phyloP scores from a whole-genome alignment of 2,113 vertebrate genomes.

The Pteropus alecto region DNA sequence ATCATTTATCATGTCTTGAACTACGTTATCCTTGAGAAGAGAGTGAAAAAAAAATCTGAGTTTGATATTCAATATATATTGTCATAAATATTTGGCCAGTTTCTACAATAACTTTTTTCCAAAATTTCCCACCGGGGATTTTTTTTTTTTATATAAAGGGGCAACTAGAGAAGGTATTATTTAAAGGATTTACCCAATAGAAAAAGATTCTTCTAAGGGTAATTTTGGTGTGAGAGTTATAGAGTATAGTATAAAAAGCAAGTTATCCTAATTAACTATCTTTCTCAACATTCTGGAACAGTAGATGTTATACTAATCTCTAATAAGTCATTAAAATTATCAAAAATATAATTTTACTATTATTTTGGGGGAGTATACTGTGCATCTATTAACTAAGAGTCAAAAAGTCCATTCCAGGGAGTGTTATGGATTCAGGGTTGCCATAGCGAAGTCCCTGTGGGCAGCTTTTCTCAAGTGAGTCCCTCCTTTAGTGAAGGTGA shows the following conservation, averaged over 20 bases:
- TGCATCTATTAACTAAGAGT: neutral
- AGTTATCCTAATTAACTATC: neutral
- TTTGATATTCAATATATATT: neutral
- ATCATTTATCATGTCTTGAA: neutral
- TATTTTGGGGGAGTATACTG: neutral
- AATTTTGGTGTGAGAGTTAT: neutral
- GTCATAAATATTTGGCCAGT: conserved; percentile 10
- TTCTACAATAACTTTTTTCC: conserved; percentile 20
- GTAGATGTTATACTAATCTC: neutral
- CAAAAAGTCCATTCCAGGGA: neutral
- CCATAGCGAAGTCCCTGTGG: no score
- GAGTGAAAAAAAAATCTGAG: neutral
- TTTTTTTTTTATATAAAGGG: neutral
- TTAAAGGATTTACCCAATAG: conserved; percentile 21
- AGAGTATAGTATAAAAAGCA: neutral
- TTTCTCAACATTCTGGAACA: neutral
- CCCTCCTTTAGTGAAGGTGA: neutral
- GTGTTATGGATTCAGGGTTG: neutral
- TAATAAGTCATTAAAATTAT: neutral
- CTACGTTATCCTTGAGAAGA: neutral
- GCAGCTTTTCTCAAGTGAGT: neutral
- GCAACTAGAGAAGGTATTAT: neutral
- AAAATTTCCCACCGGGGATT: neutral
- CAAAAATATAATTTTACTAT: neutral
- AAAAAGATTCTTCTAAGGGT: conserved; percentile 6